Evolutionary conservation across 2,113 vertebrate genomes (phyloP), one percentile per base, ranked within the genome.

Genomic region (Nibea coibor): DNA sequence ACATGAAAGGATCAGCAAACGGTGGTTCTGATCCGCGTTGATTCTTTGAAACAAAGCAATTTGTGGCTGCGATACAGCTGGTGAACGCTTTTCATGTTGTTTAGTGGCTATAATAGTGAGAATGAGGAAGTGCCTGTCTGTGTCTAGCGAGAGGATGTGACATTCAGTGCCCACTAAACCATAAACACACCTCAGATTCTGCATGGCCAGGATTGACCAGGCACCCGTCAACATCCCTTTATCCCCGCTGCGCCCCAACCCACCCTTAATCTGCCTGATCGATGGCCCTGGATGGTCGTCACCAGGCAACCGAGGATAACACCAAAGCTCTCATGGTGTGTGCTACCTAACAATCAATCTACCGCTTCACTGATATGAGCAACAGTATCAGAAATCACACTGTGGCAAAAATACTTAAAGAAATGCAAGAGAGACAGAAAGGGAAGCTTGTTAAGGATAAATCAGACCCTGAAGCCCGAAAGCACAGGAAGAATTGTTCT

Each of bases 251-350:
- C 6, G 70, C 86, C 83, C 89, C 68, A 63, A 65, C 74, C 79
- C 86, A 53, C 71, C 80, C 77, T 76, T 87, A 87, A 92, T 90
- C 88, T 86, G 57, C 72, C 84, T 81, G 87, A 91, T 93, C 89
- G 83, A 93, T 93, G 83, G 86, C 76, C 70, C 75, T 59, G 86
- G 88, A 73, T 78, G 26, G 39, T 63, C 51, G 84, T 94, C 92
- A 83, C 93, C 88, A 84, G 87, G 93, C 93, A 93, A 93, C 93
- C 54, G 64, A 45, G 57, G 75, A 86, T 78, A 71, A 88, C 87
- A 85, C 75, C 83, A 78, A 88, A 90, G 81, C 86, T 50, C 78
- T 77, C 72, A 2, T 61, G 39, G 78, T 17, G 43, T 71, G 72
- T 5, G 71, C 58, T 26, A 61, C 64, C 54, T 75, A 50, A 58